phyloP scores from a whole-genome alignment of 2,888 invertebrate species.

The Lasiommata megera region DNA sequence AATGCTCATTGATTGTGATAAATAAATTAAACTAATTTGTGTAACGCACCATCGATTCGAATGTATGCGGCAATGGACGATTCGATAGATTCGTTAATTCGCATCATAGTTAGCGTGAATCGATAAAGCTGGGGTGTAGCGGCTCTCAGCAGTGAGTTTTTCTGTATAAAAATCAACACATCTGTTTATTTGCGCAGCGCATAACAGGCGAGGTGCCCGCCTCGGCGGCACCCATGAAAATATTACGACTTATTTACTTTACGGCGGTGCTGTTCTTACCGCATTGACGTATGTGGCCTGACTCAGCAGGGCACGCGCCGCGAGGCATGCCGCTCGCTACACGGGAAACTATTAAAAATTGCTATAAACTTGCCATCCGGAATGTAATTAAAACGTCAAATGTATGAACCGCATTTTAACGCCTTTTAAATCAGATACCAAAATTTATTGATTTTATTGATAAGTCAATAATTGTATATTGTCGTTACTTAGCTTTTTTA shows the following conservation, averaged over 20 bases:
- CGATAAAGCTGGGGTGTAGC: slow-evolving; percentile 47
- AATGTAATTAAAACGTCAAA: not conserved
- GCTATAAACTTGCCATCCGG: not conserved
- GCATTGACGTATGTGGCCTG: slow-evolving; percentile 59
- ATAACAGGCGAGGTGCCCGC: slow-evolving; percentile 65
- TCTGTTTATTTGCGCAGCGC: slow-evolving; percentile 73
- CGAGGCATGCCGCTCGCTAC: slow-evolving; percentile 33
- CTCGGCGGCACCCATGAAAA: slow-evolving; percentile 72
- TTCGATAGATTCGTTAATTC: slow-evolving; percentile 19
- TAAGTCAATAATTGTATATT: too few species aligned
- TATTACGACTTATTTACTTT: slow-evolving; percentile 78
- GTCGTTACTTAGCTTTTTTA: too few species aligned
- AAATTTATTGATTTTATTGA: too few species aligned
- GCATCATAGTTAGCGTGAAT: slow-evolving; percentile 52
- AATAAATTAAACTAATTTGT: slow-evolving; percentile 14
- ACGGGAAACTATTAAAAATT: slow-evolving; percentile 20
- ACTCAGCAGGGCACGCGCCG: slow-evolving; percentile 50
- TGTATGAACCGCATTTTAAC: not conserved
- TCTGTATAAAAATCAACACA: slow-evolving; percentile 75
- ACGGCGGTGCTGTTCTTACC: slow-evolving; percentile 62
- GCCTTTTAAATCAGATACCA: too few species aligned
- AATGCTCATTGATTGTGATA: too few species aligned
- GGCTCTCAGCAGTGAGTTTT: slow-evolving; percentile 54
- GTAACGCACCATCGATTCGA: slow-evolving; percentile 5
- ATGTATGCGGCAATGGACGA: slow-evolving; percentile 12